phyloP scores from a whole-genome alignment of 2,797 vertebrate genomes.

The Clamator glandarius region DNA sequence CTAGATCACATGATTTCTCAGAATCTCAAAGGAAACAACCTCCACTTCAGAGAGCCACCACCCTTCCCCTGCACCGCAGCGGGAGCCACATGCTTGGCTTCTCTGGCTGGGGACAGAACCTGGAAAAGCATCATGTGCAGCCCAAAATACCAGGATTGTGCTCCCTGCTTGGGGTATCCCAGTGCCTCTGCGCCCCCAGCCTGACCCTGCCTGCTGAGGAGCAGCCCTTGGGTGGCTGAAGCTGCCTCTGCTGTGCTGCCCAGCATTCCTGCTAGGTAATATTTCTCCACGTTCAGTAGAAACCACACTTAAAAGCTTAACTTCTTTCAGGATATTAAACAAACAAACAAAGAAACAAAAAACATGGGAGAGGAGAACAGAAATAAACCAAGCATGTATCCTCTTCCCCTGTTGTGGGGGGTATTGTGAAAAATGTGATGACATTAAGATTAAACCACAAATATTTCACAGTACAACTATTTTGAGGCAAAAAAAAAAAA shows the following conservation, averaged over 20 bases:
- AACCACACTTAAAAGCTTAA: neutral
- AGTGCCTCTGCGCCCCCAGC: accelerated
- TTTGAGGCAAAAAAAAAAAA: neutral
- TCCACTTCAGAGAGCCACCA: accelerated
- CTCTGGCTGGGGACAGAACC: neutral
- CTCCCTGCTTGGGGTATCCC: neutral
- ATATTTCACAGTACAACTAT: neutral
- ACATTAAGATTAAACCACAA: neutral
- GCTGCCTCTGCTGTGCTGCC: neutral
- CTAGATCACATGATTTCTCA: neutral
- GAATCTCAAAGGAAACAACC: neutral
- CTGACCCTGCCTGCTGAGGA: neutral
- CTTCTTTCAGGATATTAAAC: neutral
- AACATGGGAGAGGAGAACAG: neutral
- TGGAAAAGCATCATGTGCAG: neutral
- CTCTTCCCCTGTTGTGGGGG: neutral
- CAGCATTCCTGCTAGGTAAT: neutral
- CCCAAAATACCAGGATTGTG: accelerated
- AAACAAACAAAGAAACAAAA: neutral
- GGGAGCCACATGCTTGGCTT: neutral
- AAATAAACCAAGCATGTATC: neutral
- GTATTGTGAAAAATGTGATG: accelerated
- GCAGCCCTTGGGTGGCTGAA: accelerated
- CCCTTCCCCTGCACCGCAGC: too few relatives aligned
- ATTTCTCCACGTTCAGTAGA: neutral